Base-by-base conservation (phyloP, 2,888 invertebrate species). In the Sinotaia quadrata region DNA sequence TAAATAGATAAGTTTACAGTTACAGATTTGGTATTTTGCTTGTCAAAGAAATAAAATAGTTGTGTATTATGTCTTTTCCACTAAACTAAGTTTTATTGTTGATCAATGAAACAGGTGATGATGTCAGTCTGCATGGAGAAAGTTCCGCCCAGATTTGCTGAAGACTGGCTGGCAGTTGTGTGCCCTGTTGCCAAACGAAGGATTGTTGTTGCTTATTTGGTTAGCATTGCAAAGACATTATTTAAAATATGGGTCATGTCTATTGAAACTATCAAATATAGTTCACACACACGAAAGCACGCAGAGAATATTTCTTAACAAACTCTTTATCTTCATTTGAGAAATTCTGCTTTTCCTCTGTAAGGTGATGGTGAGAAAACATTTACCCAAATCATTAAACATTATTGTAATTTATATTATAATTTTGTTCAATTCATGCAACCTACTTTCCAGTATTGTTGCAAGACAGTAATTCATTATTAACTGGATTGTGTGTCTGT, bases 101-200 rank as follows among this genome's bases (percentile, higher is more conserved):
- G 15, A n/a, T n/a, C n/a, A n/a, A n/a, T n/a, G n/a, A n/a, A n/a
- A n/a, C 49, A 92, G 76, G 88, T 97, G 5, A 97, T 97, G 94
- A 85, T 94, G 69, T 97, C 97, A 0, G 98, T 98, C 88, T 98
- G 97, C 97, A 90, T 98, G 87, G 90, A 93, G 1, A 94, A 97
- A 76, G 91, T 93, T 67, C 98, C 98, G 0, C 90, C 91, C 29
- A 87, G 88, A 73, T 86, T 89, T 67, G 80, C 79, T 29, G 74
- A 80, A 8, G 85, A 90, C n/a, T 91, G 90, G 90, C 71, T 88
- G 21, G 85, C 90, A 80, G 84, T 90, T 0, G 92, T 94, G 0
- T 95, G 95, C 85, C 98, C 98, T 0, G 91, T 92, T 82, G 98
- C 97, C 33, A 91, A 91, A 70, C 91, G 98, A 68, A 91, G 92